phyloP scores from a whole-genome alignment of 2,113 vertebrate species.

The Phyllostomus discolor region DNA sequence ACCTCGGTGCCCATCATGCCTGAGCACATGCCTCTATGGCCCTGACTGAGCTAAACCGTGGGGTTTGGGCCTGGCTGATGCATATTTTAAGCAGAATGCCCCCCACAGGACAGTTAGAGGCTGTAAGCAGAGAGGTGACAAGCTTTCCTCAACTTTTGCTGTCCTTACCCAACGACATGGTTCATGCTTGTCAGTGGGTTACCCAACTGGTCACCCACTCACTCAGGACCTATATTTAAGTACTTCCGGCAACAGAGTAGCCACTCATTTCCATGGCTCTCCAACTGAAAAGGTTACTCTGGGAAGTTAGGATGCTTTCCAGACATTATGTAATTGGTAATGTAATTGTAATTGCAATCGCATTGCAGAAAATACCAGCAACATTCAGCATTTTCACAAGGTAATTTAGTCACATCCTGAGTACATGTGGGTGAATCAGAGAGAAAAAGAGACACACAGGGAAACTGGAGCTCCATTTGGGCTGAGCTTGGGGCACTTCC shows the following conservation, averaged over 20 bases:
- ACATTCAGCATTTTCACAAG: constrained; percentile 30
- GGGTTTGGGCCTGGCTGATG: not conserved
- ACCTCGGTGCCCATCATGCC: not conserved
- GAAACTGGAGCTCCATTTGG: not conserved
- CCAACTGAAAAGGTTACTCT: not conserved
- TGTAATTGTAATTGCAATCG: no score
- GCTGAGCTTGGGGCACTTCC: not conserved
- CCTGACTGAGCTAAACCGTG: not conserved
- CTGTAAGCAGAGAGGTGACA: not conserved
- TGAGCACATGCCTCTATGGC: not conserved
- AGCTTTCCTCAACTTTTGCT: not conserved
- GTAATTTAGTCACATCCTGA: constrained; percentile 44
- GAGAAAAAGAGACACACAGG: not conserved
- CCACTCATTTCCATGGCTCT: not conserved
- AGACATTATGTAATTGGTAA: constrained; percentile 49
- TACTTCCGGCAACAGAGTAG: not conserved
- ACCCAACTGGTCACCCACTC: not conserved
- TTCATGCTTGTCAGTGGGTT: not conserved
- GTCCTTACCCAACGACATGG: not conserved
- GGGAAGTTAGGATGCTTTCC: not conserved
- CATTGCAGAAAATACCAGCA: constrained; percentile 21
- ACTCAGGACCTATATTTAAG: constrained; percentile 33
- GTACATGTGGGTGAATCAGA: constrained; percentile 27
- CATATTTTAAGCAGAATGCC: not conserved
- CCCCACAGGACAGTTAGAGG: not conserved